Base-by-base conservation (phyloP, 2,797 vertebrate species). In the Gila robusta region DNA sequence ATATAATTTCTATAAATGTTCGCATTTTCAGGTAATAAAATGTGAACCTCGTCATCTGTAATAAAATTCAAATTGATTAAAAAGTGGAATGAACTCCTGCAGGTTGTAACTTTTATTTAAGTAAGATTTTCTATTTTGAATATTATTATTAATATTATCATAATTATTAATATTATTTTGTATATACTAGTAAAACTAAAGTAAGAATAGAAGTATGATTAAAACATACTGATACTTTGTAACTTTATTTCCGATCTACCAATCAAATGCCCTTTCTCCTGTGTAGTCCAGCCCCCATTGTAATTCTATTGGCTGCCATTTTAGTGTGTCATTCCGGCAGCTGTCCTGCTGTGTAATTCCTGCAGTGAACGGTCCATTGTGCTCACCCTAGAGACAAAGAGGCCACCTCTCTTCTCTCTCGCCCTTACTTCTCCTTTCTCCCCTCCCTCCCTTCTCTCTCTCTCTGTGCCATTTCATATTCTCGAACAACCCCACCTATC, bases 311-410 rank as follows among this genome's bases (percentile, higher is more conserved):
- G 90, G 88, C 90, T 90, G 82, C 71, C 79, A 86, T 86, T 91
- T 87, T 83, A 89, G 89, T 87, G 89, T 92, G 91, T 88, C 89
- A 86, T 90, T 91, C 88, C 91, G 90, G 89, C 91, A 89, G 87
- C 87, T 92, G 92, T 91, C 91, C 89, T 88, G 86, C 89, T 88
- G 79, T 89, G 84, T 91, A 91, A 93, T 91, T 91, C 93, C 91
- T 89, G 87, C 89, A 87, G 85, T 91, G 88, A 92, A 91, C 90
- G 86, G 62, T 81, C 91, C 93, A 93, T 94, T 93, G 93, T 94
- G 92, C 87, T 90, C 92, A 76, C 92, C 93, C 92, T 89, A 87
- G 89, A 90, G 87, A 88, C 89, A 94, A 94, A 92, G 92, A 89
- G 88, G 81, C 64, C 67, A 84, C 79, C 88, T 80, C 85, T 89